These are phyloP conservation scores for Tineola bisselliella DNA, from an alignment of 2,888 invertebrate species.

Conservation along the genomic window DNA sequence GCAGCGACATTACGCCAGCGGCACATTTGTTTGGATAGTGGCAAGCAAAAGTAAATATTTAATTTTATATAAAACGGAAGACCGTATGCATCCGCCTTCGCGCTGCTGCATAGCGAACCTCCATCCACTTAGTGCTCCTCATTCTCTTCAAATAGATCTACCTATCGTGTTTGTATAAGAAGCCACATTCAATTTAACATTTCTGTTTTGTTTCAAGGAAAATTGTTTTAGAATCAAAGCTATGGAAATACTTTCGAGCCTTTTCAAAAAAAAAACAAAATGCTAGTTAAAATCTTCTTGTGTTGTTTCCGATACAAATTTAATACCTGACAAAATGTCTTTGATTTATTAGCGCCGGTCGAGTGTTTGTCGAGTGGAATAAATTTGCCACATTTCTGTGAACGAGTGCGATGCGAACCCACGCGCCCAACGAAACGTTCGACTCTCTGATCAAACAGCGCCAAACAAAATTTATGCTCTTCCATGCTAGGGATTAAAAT, in stretches of 20 bases:
- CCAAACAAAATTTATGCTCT: conserved; percentile 48
- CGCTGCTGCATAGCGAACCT: background rate
- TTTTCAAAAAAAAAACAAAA: background rate
- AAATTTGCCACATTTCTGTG: conserved; percentile 22
- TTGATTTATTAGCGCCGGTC: conserved; percentile 38
- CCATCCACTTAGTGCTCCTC: conserved; percentile 12
- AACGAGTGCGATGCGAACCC: conserved; percentile 8
- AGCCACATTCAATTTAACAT: conserved; percentile 6
- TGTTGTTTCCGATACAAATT: conserved; percentile 31
- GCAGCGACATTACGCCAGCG: background rate
- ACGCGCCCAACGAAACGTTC: background rate
- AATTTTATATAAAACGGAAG: conserved; percentile 40
- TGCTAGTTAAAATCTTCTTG: background rate
- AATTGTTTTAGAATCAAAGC: background rate
- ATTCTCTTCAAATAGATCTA: conserved; percentile 8
- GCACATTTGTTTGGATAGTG: conserved; percentile 35
- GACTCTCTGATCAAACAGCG: conserved; percentile 29
- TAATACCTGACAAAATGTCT: conserved; percentile 39
- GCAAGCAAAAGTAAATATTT: conserved; percentile 47
- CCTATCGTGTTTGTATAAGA: background rate
- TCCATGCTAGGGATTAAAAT: conserved; percentile 45
- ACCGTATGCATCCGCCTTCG: conserved; percentile 26
- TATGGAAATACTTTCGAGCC: background rate
- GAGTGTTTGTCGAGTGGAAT: conserved; percentile 32
- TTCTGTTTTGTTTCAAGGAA: background rate